Base-by-base conservation (phyloP, 2,888 invertebrate genomes). In the Serrognathus titanus region DNA sequence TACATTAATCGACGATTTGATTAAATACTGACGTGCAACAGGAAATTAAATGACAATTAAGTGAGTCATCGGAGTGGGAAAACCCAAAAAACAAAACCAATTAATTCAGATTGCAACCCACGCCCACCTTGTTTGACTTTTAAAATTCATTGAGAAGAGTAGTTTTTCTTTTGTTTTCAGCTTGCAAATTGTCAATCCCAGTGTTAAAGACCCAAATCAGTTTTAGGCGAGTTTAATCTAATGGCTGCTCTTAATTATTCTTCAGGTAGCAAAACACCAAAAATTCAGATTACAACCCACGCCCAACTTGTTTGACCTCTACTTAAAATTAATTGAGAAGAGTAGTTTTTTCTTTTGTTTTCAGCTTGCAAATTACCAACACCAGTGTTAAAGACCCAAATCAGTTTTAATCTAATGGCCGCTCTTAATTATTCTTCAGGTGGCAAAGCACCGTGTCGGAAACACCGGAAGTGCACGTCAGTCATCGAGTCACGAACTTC, bases 401-500 rank as follows among this genome's bases (percentile, higher is more conserved):
- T n/a, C n/a, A 2, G 24, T 6, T 24, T 24, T 24, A 31, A 6
- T 31, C 1, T 1, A 31, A 31, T 6, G 4, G 24, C 24, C 6
- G 24, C 1, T 5, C 24, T 31, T 3, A 20, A 31, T 31, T 10
- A 3, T 53, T 51, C 69, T 70, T 54, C 67, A 81, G 79, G 67
- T 88, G 88, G 85, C 82, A 85, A 59, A 81, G 80, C 48, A 80
- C 80, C 11, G 82, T 83, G 53, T 82, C 83, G 64, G 83, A 85
- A 67, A 83, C 82, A 63, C 55, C 58, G 16, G 83, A 83, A 58
- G 84, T 91, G 2, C 88, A 88, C 72, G 81, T 94, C 49, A 93
- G 91, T 71, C 93, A 94, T 77, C 86, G 87, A 67, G 93, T 94
- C 58, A 92, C 92, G 8, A 88, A 88, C 78, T 88, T 88, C 75